Evolutionary conservation across 2,888 invertebrate species (phyloP).

Genomic region (Mantis religiosa): DNA sequence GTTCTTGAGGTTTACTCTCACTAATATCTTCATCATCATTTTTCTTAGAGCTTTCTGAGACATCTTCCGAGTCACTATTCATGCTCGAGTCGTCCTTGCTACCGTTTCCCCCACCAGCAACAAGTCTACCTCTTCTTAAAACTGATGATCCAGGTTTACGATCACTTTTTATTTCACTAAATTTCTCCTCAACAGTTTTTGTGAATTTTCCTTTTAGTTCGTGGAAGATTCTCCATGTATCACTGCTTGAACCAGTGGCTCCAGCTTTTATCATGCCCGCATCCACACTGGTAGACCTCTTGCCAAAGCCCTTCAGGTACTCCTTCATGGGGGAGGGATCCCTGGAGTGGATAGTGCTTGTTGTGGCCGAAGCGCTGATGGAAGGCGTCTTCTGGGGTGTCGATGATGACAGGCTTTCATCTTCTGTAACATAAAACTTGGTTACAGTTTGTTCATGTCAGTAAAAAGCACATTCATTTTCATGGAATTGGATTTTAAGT

Average conservation of each 20-base stretch:
- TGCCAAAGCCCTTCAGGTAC: conserved; percentile 48
- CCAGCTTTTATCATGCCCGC: conserved; percentile 50
- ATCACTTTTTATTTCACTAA: conserved; percentile 63
- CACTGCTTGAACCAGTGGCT: conserved; percentile 40
- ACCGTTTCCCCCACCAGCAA: conserved; percentile 21
- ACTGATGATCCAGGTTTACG: conserved; percentile 39
- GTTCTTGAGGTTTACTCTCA: background rate
- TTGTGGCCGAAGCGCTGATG: conserved; percentile 19
- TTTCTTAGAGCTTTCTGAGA: conserved; percentile 21
- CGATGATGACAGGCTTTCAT: conserved; percentile 15
- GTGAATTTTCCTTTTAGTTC: conserved; percentile 71
- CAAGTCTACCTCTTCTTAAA: conserved; percentile 4
- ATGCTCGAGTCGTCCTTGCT: conserved; percentile 55
- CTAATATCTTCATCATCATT: background rate
- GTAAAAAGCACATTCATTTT: too few relatives aligned
- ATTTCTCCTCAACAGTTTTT: conserved; percentile 73
- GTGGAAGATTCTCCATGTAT: conserved; percentile 68
- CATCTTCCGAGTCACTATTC: conserved; percentile 59
- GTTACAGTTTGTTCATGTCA: background rate
- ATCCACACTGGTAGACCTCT: conserved; percentile 53
- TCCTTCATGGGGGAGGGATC: conserved; percentile 38
- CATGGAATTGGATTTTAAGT: too few relatives aligned
- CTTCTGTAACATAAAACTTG: background rate
- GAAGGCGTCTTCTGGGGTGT: conserved; percentile 15
- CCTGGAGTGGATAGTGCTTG: conserved; percentile 28